Percentiles rank a stretch among this genome's conserved stretches.
These are phyloP conservation scores for Leptoclinus maculatus DNA, from an alignment of 2,797 vertebrate genomes.

Conservation along the genomic window DNA sequence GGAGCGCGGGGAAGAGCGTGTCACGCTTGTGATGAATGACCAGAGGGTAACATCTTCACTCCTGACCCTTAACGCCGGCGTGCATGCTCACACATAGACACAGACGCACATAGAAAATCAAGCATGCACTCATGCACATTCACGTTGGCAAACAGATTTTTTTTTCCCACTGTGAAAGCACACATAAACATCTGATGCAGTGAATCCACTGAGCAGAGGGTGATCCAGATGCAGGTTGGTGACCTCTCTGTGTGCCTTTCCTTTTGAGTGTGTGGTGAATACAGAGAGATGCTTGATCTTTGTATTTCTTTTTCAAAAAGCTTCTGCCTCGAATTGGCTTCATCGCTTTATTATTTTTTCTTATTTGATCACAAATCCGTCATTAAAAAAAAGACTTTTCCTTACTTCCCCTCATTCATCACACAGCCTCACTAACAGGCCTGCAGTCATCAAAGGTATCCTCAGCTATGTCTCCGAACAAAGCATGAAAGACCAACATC, in stretches of 20 bases:
- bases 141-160: constrained; percentile 55
- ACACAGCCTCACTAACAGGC: constrained; percentile 58
- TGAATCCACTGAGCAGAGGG: constrained; percentile 52
- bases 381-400: constrained; percentile 46
- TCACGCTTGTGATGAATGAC: constrained; percentile 86
- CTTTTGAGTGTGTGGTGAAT: constrained; percentile 45
- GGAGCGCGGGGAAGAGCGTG: constrained; percentile 81
- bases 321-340: constrained; percentile 28
- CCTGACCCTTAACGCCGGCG: constrained; percentile 78
- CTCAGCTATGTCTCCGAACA: constrained; percentile 58
- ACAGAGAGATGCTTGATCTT: constrained; percentile 39
- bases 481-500: constrained; percentile 76
- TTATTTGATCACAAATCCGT: constrained; percentile 65
- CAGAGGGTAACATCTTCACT: constrained; percentile 87
- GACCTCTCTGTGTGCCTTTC: constrained; percentile 38
- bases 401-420: constrained; percentile 52
- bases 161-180: constrained; percentile 18
- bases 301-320: constrained; percentile 33
- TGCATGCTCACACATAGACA: constrained; percentile 56
- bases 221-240: constrained; percentile 53
- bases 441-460: constrained; percentile 70
- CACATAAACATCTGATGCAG: constrained; percentile 44
- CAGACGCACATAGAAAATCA: constrained; percentile 44
- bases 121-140: constrained; percentile 58
- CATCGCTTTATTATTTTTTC: constrained; percentile 49